Conservation (phyloP, 2,113 vertebrate genomes). For the Galemys pyrenaicus region DNA sequence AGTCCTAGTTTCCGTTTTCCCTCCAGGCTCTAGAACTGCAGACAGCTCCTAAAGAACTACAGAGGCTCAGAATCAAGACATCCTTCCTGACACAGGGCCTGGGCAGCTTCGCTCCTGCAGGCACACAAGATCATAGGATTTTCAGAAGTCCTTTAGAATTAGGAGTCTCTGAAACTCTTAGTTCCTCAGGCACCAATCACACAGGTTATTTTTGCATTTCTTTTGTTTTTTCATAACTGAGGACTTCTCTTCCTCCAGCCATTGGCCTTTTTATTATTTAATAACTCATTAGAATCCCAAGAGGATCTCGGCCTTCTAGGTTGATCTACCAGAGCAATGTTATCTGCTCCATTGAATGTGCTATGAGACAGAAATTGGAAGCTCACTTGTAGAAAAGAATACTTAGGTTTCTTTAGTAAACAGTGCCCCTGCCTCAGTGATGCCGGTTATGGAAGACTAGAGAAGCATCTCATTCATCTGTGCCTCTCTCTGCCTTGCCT, state of each 20-base stretch:
- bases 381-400: neutral
- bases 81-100: neutral
- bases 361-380: neutral
- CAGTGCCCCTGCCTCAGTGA: rapidly evolving
- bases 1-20: constrained; percentile 3
- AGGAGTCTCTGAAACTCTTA: neutral
- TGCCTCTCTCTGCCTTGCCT: neutral
- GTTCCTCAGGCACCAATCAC: neutral
- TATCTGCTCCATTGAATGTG: neutral
- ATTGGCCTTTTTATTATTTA: constrained; percentile 18
- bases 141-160: constrained; percentile 26
- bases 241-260: neutral
- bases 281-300: neutral
- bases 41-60: neutral
- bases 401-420: neutral
- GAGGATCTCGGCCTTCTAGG: neutral
- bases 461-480: rapidly evolving
- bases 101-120: neutral
- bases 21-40: neutral
- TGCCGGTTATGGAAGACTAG: neutral
- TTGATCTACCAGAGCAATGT: neutral
- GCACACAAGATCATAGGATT: neutral
- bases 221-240: neutral
- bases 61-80: neutral
- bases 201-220: neutral